phyloP scores from a whole-genome alignment of 2,113 vertebrate genomes.

The Vimba vimba region DNA sequence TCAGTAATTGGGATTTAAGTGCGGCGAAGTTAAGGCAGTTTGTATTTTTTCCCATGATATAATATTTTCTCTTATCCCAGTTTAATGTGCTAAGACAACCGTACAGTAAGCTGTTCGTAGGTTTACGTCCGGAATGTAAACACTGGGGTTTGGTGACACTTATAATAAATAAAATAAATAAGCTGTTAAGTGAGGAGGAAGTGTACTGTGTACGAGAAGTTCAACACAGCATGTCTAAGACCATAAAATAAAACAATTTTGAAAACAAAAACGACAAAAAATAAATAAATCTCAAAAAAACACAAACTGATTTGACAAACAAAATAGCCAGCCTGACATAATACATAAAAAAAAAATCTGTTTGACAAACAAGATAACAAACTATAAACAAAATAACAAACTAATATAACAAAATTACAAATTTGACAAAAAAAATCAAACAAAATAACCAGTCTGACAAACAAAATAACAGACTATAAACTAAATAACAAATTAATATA shows the following conservation, averaged over 20 bases:
- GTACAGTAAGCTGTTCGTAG: background rate
- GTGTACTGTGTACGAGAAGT: background rate
- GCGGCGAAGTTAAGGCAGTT: background rate
- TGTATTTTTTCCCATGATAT: background rate
- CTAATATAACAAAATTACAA: too few relatives aligned
- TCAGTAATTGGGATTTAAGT: background rate
- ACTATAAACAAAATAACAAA: too few relatives aligned
- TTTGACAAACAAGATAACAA: background rate
- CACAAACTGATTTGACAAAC: background rate
- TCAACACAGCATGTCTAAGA: too few relatives aligned
- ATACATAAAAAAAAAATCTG: too few relatives aligned
- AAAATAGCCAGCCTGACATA: too few relatives aligned
- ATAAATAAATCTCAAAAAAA: background rate
- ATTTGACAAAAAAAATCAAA: too few relatives aligned
- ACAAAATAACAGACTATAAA: too few relatives aligned
- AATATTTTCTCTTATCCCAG: background rate
- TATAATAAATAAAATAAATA: too few relatives aligned
- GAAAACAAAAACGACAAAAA: background rate
- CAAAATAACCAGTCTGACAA: too few relatives aligned
- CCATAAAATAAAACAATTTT: too few relatives aligned
- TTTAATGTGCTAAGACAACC: background rate
- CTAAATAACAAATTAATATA: too few relatives aligned
- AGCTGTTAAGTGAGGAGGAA: background rate
- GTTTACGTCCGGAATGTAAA: background rate
- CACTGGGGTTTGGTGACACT: background rate